A percentile compares a stretch with the other conserved stretches of the same genome.
Conservation (phyloP, 2,113 vertebrate genomes). For the Apodemus sylvaticus region DNA sequence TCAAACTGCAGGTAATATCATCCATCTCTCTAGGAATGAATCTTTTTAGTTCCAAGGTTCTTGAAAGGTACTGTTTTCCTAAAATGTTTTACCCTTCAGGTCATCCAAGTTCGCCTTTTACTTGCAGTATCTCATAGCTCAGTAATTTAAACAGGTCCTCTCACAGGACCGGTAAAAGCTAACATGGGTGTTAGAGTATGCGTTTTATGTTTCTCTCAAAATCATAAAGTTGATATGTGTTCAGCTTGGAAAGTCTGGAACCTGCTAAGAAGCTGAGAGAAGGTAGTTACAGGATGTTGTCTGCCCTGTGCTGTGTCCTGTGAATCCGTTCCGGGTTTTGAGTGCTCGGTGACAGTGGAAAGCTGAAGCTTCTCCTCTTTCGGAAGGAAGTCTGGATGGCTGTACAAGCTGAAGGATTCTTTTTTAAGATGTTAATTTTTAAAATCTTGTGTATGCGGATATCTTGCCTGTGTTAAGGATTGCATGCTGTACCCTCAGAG, state of each 20-base stretch:
- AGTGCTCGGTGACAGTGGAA: neutral
- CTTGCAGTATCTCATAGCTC: neutral
- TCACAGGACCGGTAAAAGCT: neutral
- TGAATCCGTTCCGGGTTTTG: neutral
- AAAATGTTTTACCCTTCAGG: neutral
- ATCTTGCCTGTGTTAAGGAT: neutral
- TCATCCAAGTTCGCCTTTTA: neutral
- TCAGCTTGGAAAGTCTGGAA: neutral
- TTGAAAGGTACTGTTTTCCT: neutral
- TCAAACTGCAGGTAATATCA: neutral
- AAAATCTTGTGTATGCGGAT: neutral
- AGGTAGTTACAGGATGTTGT: neutral
- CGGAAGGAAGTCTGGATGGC: neutral
- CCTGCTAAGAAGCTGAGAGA: neutral
- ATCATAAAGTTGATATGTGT: constrained; percentile 22
- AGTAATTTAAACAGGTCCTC: neutral
- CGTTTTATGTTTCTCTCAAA: neutral
- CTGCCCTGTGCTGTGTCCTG: neutral
- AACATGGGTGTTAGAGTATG: neutral
- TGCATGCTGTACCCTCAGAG: neutral
- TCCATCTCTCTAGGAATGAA: neutral
- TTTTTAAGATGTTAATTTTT: neutral
- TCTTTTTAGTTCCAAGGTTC: neutral
- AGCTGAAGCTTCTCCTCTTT: no score
- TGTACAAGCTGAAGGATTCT: neutral